A percentile compares a stretch with the other conserved stretches of the same genome.
phyloP scores from a whole-genome alignment of 2,888 invertebrate genomes.

The Heliconius aoede region DNA sequence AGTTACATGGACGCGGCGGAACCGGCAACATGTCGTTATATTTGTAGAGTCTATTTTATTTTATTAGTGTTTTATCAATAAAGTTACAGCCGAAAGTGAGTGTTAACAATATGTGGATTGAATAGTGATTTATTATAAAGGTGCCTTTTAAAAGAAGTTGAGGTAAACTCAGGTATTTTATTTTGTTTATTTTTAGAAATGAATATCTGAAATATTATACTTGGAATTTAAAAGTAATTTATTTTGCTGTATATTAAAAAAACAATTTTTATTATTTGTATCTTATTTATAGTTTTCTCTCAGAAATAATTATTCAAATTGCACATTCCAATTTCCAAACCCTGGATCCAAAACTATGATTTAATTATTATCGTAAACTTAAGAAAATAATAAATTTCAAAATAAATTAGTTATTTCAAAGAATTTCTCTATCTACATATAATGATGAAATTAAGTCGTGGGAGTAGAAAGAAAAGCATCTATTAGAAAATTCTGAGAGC shows the following conservation, averaged over 20 bases:
- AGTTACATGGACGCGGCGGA: constrained; percentile 33
- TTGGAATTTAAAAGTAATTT: background rate
- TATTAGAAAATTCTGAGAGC: constrained; percentile 10
- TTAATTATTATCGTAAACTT: background rate
- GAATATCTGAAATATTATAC: too few species aligned
- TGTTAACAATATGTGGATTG: background rate
- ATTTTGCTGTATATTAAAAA: background rate
- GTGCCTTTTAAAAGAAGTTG: background rate
- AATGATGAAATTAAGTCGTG: constrained; percentile 6
- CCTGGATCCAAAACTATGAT: background rate
- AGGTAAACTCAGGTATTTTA: constrained; percentile 8
- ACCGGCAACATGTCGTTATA: constrained; percentile 31
- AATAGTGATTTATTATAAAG: background rate
- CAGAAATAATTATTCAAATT: background rate
- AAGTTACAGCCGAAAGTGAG: background rate
- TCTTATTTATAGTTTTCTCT: too few species aligned
- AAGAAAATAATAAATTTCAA: background rate
- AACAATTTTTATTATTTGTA: too few species aligned
- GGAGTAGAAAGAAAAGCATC: background rate
- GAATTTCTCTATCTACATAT: background rate
- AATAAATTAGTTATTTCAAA: constrained; percentile 1
- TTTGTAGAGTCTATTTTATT: background rate
- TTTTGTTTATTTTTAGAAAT: background rate
- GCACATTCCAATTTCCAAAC: background rate
- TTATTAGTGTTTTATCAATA: background rate